phyloP scores from a whole-genome alignment of 2,113 vertebrate genomes.

The Albula goreensis region DNA sequence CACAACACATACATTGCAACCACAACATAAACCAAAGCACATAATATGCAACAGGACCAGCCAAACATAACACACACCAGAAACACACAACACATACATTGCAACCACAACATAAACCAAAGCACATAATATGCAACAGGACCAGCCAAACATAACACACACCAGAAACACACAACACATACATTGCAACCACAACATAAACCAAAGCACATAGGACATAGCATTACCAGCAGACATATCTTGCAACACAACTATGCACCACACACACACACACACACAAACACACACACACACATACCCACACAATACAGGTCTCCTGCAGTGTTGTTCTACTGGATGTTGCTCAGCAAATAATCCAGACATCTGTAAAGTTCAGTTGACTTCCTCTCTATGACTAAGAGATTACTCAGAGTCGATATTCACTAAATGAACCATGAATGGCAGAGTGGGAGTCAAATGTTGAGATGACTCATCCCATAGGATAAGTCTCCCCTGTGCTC shows the following conservation, averaged over 20 bases:
- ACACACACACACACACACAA: background rate
- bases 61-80: background rate
- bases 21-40: background rate
- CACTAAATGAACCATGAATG: background rate
- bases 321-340: background rate
- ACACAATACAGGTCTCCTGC: too few species aligned
- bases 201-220: background rate
- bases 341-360: background rate
- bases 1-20: background rate
- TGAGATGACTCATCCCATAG: slow-evolving; percentile 18
- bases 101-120: background rate
- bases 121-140: background rate
- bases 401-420: background rate
- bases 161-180: too few species aligned
- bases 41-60: background rate
- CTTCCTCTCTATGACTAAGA: background rate
- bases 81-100: too few species aligned
- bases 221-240: too few species aligned
- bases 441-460: background rate
- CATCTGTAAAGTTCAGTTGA: too few species aligned
- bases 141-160: background rate
- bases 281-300: background rate
- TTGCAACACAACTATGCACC: too few species aligned
- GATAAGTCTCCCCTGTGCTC: background rate
- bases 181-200: too few species aligned